Base-by-base conservation (phyloP, 2,888 invertebrate genomes). In the Cosmia trapezina region DNA sequence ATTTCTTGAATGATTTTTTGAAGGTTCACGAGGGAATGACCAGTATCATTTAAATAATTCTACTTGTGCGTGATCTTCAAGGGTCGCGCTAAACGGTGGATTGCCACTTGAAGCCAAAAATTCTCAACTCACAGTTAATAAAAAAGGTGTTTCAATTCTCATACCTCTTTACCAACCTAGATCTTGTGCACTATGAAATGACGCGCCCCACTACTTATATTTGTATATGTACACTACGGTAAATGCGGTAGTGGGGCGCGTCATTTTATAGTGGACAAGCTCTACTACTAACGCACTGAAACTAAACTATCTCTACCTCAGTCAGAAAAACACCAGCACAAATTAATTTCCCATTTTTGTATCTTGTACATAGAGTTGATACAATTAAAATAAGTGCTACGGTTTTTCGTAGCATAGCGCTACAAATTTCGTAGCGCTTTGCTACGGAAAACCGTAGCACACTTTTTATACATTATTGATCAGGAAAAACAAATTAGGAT, bases 401-500 rank as follows among this genome's bases (percentile, higher is more conserved):
- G 47, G n/a, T 41, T 72, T 66, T 57, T 61, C 33, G 56, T 57
- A 79, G 77, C 62, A 43, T 62, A 67, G 19, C 17, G 54, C 63
- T 72, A 68, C 53, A 53, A 61, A 64, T 22, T 53, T 61, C 37
- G 63, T 63, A 37, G n/a, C 33, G 11, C 33, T 56, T 56, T 17
- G 33, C 54, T 54, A 63, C 54, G 33, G 11, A 63, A 53, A 54
- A n/a, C 2, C 33, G 54, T 37, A 37, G 54, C 11, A 11, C 37
- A 57, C 33, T 45, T 66, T 63, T 49, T 64, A 47, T 56, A n/a
- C 56, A 22, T 72, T 75, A 53, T 70, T 53, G 65, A 61, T 67
- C 71, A 62, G 67, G 41, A 70, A 64, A 82, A 72, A 64, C 63
- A 53, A 82, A 77, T 79, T 64, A 49, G 72, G 43, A 72, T 78